Evolutionary conservation across 2,797 vertebrate species (phyloP).

Genomic region (Acanthopagrus latus): DNA sequence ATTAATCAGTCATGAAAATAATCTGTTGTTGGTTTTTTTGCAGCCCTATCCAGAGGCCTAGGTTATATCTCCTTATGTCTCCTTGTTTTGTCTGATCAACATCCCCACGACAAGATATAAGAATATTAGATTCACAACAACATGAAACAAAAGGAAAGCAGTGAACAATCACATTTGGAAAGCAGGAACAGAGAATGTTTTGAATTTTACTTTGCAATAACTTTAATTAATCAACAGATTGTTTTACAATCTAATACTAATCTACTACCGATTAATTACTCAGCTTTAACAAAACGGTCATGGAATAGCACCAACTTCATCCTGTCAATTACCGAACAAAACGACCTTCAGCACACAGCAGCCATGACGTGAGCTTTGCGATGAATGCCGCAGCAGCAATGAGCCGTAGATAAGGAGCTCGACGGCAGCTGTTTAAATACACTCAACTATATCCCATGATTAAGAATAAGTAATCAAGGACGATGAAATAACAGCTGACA

Average conservation of each 20-base stretch:
- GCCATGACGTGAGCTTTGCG: background rate
- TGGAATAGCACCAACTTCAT: background rate
- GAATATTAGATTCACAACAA: background rate
- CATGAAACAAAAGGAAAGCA: background rate
- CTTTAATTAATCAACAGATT: background rate
- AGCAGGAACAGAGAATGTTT: background rate
- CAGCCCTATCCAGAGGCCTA: background rate
- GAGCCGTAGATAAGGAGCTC: background rate
- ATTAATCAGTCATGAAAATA: background rate
- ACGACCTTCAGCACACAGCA: background rate
- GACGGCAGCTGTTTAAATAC: background rate
- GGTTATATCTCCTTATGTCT: background rate
- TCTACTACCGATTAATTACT: background rate
- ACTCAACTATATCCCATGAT: background rate
- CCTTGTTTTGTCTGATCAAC: background rate
- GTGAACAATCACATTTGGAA: background rate
- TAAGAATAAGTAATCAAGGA: background rate
- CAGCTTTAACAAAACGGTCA: background rate
- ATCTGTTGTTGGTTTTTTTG: background rate
- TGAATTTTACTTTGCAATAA: background rate
- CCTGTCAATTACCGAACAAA: background rate
- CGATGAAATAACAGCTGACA: background rate
- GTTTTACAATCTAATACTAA: background rate
- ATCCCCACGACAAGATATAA: background rate
- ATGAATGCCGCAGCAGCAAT: background rate